Evolutionary conservation across 2,888 invertebrate genomes (phyloP), one percentile per base, ranked within the genome.

Genomic region (Mimachlamys varia): DNA sequence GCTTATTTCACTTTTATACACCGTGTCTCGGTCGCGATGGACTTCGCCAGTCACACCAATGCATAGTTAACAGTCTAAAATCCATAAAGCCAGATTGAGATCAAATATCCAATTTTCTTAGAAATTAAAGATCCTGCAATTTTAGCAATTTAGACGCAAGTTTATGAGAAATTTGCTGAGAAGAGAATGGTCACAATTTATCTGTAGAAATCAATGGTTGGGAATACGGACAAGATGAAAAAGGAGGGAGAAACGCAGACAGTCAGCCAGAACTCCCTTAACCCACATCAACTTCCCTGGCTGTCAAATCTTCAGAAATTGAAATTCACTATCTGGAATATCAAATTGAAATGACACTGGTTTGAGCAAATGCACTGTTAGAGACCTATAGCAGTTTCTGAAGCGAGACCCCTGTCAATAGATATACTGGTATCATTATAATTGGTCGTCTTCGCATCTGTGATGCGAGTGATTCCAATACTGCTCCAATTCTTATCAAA

Each of bases 31-130:
- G 76, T 22, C 12, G 76, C 27, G 76, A 76, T 76, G 76, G 76
- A 76, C 44, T 62, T 89, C 44, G 4, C 55, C 87, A 89, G 87
- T 88, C 91, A 90, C 90, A 90, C 90, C 89, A 91, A 89, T 91
- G 91, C 88, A 92, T 88, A 89, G 88, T 90, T 90, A 90, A 90
- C 87, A 88, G 87, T 92, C 90, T 87, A 88, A 89, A 88, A 87
- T 62, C 92, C 89, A 92, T 90, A 92, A 90, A 92, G 62, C 33
- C 22, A 89, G 53, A 88, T 55, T 87, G 88, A 62, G 89, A 90
- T 92, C 92, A 92, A 92, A 92, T 92, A 92, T 89, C 92, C 89
- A 92, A 92, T 92, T 92, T 92, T 92, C 90, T 92, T 87, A 92
- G 92, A 92, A 92, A 92, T 91, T 92, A 92, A 90, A 88, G 89